Base-by-base conservation (phyloP, 2,797 vertebrate species). In the Sorex maritimensis region DNA sequence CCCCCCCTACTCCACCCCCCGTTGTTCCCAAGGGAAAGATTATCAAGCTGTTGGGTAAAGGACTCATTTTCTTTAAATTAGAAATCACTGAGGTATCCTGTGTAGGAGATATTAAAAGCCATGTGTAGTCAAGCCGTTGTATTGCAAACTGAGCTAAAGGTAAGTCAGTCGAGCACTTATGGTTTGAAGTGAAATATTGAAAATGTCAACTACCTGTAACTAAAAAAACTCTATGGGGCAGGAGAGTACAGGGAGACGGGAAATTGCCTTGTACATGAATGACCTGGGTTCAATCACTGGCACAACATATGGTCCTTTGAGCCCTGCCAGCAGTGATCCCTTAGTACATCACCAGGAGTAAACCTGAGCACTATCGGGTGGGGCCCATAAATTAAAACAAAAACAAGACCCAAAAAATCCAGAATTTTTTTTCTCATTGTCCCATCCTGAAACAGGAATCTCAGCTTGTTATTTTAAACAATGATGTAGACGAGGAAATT, bases 1-100 rank as follows among this genome's bases (percentile, higher is more conserved):
- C 17, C 41, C 41, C 41, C 41, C 41, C 41, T 5, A 5, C 41
- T 7, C 41, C 41, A 44, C 19, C 19, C 19, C 41, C 95, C 97
- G 95, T 94, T 94, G 94, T 94, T 97, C 98, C 97, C 97, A n/a
- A 12, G 96, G 97, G 98, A 98, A 97, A 96, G 95, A 94, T 93
- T 98, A 98, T 97, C 96, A 97, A 97, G 95, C 87, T 97, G 95
- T 97, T 83, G 90, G 21, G 88, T 94, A 87, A 97, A 97, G 94
- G 95, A 96, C 87, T 97, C 92, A 96, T 88, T 98, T 98, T 81
- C 95, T 97, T 97, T 98, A 97, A 97, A 98, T 97, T 96, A 97
- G 85, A 95, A 97, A 89, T 95, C 96, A 88, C 82, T 46, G 88
- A 96, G 96, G 85, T 97, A 72, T 41, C 89, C 95, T 96, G 61